Percentiles rank a stretch among this genome's conserved stretches.
Conservation (phyloP, 2,888 invertebrate species). For the Sepioteuthis lessoniana region DNA sequence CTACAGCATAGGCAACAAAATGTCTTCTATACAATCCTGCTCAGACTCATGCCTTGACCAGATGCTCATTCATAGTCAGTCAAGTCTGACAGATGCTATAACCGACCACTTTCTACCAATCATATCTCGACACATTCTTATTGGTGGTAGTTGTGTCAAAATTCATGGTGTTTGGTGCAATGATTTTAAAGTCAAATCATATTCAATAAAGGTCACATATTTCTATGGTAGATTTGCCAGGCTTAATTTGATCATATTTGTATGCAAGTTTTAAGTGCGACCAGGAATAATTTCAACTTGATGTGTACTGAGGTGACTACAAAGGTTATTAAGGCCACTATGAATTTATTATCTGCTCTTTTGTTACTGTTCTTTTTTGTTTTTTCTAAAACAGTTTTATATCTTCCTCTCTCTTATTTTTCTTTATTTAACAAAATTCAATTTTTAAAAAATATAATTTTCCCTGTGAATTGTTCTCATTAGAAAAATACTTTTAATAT, state of each 20-base stretch:
- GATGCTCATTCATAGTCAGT: too few species aligned
- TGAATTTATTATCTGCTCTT: neutral
- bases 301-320: neutral
- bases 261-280: neutral
- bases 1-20: too few species aligned
- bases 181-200: slow-evolving; percentile 1
- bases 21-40: too few species aligned
- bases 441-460: neutral
- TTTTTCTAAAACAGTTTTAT: neutral
- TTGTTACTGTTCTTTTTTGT: neutral
- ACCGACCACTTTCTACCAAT: neutral
- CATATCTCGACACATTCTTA: neutral
- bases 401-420: neutral
- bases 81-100: neutral
- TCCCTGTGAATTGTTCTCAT: slow-evolving; percentile 18
- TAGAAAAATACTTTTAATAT: slow-evolving; percentile 12
- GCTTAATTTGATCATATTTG: slow-evolving; percentile 13
- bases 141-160: neutral
- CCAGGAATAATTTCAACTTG: neutral
- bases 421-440: neutral
- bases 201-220: slow-evolving; percentile 9
- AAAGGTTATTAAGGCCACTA: neutral
- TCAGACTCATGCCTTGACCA: too few species aligned
- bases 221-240: slow-evolving; percentile 16
- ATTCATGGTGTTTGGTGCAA: neutral